These are phyloP conservation scores for Mesochorus sp. DNA, from an alignment of 2,888 invertebrate species.

Conservation along the genomic window DNA sequence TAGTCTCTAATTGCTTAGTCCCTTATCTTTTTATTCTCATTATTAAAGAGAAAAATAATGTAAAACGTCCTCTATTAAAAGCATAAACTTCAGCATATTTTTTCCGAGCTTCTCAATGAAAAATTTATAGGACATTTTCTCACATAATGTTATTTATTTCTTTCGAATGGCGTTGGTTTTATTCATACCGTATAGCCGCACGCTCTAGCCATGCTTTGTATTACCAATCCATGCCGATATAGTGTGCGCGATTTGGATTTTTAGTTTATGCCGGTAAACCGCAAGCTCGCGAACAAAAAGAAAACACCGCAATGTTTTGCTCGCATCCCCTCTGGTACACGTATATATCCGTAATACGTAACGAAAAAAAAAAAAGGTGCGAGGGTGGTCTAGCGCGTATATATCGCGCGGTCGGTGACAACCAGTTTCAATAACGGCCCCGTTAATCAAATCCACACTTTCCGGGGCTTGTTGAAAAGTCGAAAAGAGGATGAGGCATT, in stretches of 20 bases:
- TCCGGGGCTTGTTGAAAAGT: slow-evolving; percentile 58
- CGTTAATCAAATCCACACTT: slow-evolving; percentile 75
- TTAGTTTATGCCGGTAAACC: not conserved
- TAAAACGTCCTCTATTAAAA: too few species aligned
- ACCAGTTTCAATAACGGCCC: slow-evolving; percentile 75
- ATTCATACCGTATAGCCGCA: too few species aligned
- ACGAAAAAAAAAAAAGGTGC: not conserved
- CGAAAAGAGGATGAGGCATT: slow-evolving; percentile 34
- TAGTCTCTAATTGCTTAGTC: too few species aligned
- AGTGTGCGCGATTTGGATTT: not conserved
- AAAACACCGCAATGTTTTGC: slow-evolving; percentile 1
- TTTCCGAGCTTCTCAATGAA: too few species aligned
- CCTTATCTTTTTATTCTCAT: too few species aligned
- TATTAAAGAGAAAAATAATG: too few species aligned
- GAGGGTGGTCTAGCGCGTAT: slow-evolving; percentile 3
- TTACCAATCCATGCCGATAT: too few species aligned
- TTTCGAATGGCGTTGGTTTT: too few species aligned
- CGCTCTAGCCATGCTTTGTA: too few species aligned
- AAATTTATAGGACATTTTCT: too few species aligned
- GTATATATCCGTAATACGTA: not conserved
- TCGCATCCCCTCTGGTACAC: not conserved
- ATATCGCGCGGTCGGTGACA: slow-evolving; percentile 63
- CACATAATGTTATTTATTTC: too few species aligned
- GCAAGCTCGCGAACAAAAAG: not conserved
- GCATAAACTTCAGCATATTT: too few species aligned